These are phyloP conservation scores for Meganola albula DNA, from an alignment of 2,888 invertebrate genomes.

Conservation along the genomic window DNA sequence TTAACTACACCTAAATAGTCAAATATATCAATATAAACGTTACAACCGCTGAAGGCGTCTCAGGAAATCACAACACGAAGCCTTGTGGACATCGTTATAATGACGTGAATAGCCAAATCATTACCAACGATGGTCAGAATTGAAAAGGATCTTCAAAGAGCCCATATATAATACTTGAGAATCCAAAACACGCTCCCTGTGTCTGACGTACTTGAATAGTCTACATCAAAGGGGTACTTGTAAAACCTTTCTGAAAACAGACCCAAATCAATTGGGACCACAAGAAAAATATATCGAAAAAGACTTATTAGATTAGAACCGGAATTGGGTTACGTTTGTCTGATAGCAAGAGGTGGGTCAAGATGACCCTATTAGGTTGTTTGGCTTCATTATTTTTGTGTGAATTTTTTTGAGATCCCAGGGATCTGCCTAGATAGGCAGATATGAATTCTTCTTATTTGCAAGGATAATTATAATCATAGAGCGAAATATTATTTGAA, in stretches of 20 bases:
- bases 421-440: too few species aligned
- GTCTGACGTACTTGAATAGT: slow-evolving; percentile 16
- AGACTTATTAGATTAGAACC: slow-evolving; percentile 11
- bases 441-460: too few species aligned
- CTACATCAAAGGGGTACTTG: slow-evolving; percentile 26
- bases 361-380: background rate
- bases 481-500: background rate
- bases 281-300: slow-evolving; percentile 15
- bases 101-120: too few species aligned
- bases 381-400: too few species aligned
- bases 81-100: too few species aligned
- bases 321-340: slow-evolving; percentile 1
- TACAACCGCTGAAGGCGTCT: too few species aligned
- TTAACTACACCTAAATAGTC: too few species aligned
- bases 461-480: too few species aligned
- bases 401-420: background rate
- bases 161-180: slow-evolving; percentile 6
- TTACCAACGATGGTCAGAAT: too few species aligned
- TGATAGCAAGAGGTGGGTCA: background rate
- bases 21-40: too few species aligned
- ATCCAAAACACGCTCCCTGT: slow-evolving; percentile 20
- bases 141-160: background rate
- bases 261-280: slow-evolving; percentile 25
- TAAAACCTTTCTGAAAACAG: slow-evolving; percentile 18
- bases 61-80: too few species aligned